Base-by-base conservation (phyloP, 2,113 vertebrate species). In the Nothoprocta pentlandii region DNA sequence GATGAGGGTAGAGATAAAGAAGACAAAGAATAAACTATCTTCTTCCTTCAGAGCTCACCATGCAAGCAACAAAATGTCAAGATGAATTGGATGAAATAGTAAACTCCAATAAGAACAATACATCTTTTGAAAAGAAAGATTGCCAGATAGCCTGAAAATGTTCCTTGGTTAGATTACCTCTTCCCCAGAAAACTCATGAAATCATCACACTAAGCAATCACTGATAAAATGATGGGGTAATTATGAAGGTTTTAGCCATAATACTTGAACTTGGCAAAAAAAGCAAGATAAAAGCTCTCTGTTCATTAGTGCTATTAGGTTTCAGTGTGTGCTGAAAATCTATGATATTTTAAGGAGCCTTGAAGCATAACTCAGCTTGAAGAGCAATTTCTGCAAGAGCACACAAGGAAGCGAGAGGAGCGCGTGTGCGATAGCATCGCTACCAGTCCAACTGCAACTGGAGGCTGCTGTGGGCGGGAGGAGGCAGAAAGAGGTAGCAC, bases 171-270 rank as follows among this genome's bases (percentile, higher is more conserved):
- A 67, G 76, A 92, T 90, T 87, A 86, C 80, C 47, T 91, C 59
- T 92, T 97, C 62, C 77, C 49, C 76, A 92, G 80, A 96, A 91
- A 94, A 82, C 93, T 80, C 80, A 83, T 83, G 81, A 91, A 96
- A 96, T 92, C 95, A 77, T 67, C 64, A 47, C 0, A 0, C 79
- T 85, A 94, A 94, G 85, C 81, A 79, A 90, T 91, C 83, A 41
- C 71, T 87, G 87, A 74, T 71, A 95, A 96, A 97, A 94, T 71
- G 68, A 87, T 63, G 80, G 82, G 53, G 63, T 90, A 95, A 96
- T 93, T 93, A 92, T 71, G 81, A 95, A 90, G 81, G 81, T 62
- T 58, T 94, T 49, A 94, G 86, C 46, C 80, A 41, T 78, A 91
- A 86, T 80, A 67, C 80, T 91, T 91, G 80, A 94, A 92, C 73